Conservation (phyloP, 2,797 vertebrate species). For the Carduelis carduelis region DNA sequence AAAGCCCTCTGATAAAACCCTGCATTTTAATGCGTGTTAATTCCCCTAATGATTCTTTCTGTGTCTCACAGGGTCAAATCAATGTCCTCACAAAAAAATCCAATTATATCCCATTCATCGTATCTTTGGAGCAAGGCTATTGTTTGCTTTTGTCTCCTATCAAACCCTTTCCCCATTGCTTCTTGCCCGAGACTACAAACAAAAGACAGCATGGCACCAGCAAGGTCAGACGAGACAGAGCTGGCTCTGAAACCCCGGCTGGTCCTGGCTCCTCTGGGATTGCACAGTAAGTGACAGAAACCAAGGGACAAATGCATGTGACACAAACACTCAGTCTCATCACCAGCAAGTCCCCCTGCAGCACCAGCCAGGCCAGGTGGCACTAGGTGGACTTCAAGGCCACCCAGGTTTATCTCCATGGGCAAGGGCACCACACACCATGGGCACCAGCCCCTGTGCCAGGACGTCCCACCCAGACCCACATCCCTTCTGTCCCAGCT, state of each 20-base stretch:
- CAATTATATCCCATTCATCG: conserved; percentile 80
- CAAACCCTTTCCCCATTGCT: conserved; percentile 71
- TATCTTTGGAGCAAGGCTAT: conserved; percentile 79
- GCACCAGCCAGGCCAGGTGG: neutral
- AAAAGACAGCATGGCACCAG: conserved; percentile 58
- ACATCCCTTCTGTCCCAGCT: neutral
- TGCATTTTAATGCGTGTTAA: conserved; percentile 76
- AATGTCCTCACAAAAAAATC: conserved; percentile 78
- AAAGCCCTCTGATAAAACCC: conserved; percentile 73
- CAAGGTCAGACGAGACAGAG: conserved; percentile 67
- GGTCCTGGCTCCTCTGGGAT: neutral
- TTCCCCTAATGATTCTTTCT: conserved; percentile 76
- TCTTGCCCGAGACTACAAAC: conserved; percentile 67
- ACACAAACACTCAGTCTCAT: accelerated
- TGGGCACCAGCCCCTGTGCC: accelerated
- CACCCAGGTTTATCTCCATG: neutral
- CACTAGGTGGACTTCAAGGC: neutral
- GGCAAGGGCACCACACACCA: accelerated
- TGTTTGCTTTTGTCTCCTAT: conserved; percentile 86
- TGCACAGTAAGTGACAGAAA: accelerated
- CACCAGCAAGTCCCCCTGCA: accelerated
- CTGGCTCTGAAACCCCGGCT: neutral
- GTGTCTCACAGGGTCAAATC: conserved; percentile 78
- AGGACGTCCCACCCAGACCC: neutral
- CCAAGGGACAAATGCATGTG: accelerated